Conservation (phyloP, 2,797 vertebrate species). For the Phoeniculus purpureus region DNA sequence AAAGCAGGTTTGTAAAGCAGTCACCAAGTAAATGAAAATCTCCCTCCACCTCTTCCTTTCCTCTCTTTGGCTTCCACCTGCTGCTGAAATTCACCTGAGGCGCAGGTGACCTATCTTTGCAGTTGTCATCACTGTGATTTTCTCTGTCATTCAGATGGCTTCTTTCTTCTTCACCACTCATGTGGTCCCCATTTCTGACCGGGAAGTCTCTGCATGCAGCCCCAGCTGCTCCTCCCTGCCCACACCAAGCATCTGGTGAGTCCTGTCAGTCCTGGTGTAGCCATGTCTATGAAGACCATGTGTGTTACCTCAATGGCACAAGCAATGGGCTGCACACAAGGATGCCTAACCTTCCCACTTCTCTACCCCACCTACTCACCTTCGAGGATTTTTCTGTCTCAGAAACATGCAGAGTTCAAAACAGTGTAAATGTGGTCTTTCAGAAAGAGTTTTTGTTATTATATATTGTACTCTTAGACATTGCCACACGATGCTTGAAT, state of each 20-base stretch:
- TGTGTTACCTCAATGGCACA: not conserved
- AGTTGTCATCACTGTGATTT: not conserved
- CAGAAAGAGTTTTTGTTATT: not conserved
- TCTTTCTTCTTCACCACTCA: not conserved
- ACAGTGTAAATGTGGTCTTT: not conserved
- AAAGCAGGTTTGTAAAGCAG: not conserved
- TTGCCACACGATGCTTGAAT: not conserved
- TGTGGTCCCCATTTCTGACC: not conserved
- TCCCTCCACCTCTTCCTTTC: not conserved
- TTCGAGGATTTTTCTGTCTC: not conserved
- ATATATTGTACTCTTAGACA: not conserved
- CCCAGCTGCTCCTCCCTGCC: accelerated
- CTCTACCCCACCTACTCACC: accelerated
- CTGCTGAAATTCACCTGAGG: accelerated
- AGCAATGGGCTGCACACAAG: accelerated
- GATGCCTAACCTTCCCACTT: not conserved
- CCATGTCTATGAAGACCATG: not conserved
- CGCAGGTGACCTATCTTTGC: accelerated
- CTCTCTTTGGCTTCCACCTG: not conserved
- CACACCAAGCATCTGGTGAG: not conserved
- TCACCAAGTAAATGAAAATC: not conserved
- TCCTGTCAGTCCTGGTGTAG: accelerated
- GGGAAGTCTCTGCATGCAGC: not conserved
- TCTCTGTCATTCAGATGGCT: not conserved
- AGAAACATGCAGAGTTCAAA: not conserved